Evolutionary conservation across 2,797 vertebrate species (phyloP).

Genomic region (Takifugu rubripes): DNA sequence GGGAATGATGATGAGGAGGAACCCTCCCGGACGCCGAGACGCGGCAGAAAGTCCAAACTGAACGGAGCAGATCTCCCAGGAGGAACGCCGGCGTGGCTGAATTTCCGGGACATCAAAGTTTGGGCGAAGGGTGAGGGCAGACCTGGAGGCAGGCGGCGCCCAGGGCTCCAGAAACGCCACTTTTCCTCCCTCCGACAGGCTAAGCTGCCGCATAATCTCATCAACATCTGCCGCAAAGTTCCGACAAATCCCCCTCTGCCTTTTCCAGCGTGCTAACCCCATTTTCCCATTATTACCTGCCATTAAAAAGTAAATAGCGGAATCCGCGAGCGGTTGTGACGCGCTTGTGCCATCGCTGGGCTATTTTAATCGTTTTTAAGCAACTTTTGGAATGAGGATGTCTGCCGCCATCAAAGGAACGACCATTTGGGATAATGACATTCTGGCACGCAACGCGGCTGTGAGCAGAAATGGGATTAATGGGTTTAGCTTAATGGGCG

Average conservation of each 20-base stretch:
- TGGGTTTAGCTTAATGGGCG: constrained; percentile 11
- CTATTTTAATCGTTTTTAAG: constrained; percentile 42
- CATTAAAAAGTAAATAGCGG: neutral
- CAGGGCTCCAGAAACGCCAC: constrained; percentile 15
- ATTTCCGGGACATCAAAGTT: constrained; percentile 4
- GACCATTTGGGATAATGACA: neutral
- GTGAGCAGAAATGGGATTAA: constrained; percentile 24
- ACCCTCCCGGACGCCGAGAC: too few species aligned
- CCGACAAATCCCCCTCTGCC: constrained; percentile 27
- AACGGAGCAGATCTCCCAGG: too few species aligned
- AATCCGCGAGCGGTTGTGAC: constrained; percentile 11
- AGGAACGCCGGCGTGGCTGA: too few species aligned
- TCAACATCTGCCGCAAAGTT: constrained; percentile 47
- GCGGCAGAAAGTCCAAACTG: too few species aligned
- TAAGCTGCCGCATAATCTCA: constrained; percentile 46
- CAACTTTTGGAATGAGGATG: constrained; percentile 47
- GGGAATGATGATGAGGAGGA: too few species aligned
- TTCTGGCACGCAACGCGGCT: constrained; percentile 12
- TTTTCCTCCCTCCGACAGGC: constrained; percentile 14
- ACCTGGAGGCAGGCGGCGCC: too few species aligned
- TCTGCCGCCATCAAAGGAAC: constrained; percentile 17
- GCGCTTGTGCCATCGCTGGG: constrained; percentile 16
- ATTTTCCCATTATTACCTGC: constrained; percentile 27
- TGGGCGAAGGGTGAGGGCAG: too few species aligned
- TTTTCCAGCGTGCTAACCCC: constrained; percentile 38